Evolutionary conservation across 2,797 vertebrate species (phyloP), one percentile per base, ranked within the genome.

Genomic region (Ispidina lecontei): DNA sequence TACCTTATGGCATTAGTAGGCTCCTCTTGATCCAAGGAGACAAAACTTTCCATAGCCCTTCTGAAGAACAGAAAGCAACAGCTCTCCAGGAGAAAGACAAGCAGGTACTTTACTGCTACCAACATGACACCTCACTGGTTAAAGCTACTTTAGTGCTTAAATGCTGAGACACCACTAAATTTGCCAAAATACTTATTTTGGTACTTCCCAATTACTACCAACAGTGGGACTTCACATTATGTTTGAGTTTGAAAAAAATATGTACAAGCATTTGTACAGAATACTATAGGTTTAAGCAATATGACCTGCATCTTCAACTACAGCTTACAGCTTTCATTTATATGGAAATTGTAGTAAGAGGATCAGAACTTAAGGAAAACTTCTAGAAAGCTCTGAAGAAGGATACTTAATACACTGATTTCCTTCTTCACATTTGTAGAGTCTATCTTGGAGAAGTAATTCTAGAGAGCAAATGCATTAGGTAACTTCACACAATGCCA

Each of bases 21-120:
- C 31, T 93, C 69, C 5, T 85, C 79, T 80, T 69, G 76, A 91
- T 77, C 63, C 85, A 87, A 74, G 82, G 37, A 80, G 58, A 68
- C 31, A 92, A 92, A 80, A 18, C 69, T 74, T 85, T 85, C 56
- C 65, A 56, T 22, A 71, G 62, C 58, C 77, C 72, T 94, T 93
- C 89, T 87, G 69, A 91, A 89, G 87, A 87, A 80, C 46, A 92
- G 65, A 95, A 95, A 85, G 87, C 78, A 94, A 73, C 3, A 18
- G 26, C 64, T 91, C 52, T 69, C 60, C 72, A 79, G 62, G 37
- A 82, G 87, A 89, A 82, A 70, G 37, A 75, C 21, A 74, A 55
- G 59, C 46, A 69, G 39, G 5, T 58, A 68, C 39, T 80, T 76
- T n/a, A 87, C 46, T 85, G 58, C 23, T 43, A 89, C 60, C 54